phyloP scores from a whole-genome alignment of 2,113 vertebrate species.

The Psophia crepitans region DNA sequence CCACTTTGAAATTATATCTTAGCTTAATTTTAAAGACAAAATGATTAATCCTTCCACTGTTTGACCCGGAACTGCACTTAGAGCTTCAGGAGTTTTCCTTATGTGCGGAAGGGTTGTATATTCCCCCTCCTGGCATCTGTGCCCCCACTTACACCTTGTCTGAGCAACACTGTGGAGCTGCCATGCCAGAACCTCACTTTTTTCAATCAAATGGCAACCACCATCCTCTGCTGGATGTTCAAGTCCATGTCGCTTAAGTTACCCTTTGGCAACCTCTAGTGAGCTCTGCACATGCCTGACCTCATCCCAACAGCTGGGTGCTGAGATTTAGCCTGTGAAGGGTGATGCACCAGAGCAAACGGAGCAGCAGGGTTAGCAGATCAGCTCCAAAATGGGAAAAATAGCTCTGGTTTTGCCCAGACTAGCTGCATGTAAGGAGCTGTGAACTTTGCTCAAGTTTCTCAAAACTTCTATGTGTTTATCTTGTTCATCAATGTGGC shows the following conservation, averaged over 20 bases:
- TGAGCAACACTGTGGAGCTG: neutral
- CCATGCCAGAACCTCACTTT: neutral
- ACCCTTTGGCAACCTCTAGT: neutral
- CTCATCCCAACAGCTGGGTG: neutral
- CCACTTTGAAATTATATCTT: neutral
- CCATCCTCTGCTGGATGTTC: neutral
- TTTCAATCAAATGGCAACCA: neutral
- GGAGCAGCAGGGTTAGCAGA: neutral
- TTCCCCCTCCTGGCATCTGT: neutral
- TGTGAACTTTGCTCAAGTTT: neutral
- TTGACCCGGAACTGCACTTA: neutral
- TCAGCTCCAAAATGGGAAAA: neutral
- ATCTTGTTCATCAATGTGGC: neutral
- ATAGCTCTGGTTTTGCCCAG: neutral
- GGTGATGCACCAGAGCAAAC: fast-evolving
- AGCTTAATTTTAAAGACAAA: neutral
- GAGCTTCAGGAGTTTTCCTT: neutral
- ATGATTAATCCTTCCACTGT: neutral
- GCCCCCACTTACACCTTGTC: neutral
- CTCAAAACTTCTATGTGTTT: neutral
- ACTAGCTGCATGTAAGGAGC: neutral
- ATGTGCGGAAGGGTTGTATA: neutral
- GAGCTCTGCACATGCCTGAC: neutral
- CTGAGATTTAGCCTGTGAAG: neutral
- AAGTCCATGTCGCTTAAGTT: neutral